phyloP scores from a whole-genome alignment of 1,140 invertebrate species.

The Neodiprion virginianus region DNA sequence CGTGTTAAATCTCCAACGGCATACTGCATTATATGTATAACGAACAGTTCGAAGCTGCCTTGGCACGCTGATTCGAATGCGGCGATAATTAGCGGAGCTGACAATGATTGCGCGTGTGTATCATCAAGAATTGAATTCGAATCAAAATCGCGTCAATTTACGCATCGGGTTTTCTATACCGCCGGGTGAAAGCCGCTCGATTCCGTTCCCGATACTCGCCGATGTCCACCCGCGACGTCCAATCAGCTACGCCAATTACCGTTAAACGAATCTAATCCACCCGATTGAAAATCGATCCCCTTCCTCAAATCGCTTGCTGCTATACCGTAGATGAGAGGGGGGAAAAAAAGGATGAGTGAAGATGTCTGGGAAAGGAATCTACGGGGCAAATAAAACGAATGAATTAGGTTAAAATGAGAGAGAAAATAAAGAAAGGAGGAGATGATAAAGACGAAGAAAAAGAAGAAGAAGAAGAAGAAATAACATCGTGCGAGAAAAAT shows the following conservation, averaged over 20 bases:
- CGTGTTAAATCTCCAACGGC: no score
- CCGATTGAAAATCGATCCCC: background rate
- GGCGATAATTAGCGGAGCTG: no score
- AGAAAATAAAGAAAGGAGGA: background rate
- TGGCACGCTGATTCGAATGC: no score
- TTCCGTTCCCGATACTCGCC: background rate
- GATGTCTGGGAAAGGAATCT: background rate
- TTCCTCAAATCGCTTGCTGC: background rate
- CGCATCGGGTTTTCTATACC: background rate
- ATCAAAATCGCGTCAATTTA: background rate
- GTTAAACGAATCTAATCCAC: background rate
- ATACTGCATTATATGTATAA: no score
- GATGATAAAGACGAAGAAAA: background rate
- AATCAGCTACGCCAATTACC: constrained; percentile 4
- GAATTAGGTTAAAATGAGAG: constrained; percentile 21
- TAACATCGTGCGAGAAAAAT: background rate
- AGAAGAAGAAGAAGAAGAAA: background rate
- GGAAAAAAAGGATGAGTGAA: background rate
- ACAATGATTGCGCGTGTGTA: background rate
- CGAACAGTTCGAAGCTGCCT: no score
- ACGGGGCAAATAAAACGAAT: no score
- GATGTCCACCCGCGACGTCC: background rate
- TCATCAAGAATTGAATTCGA: background rate
- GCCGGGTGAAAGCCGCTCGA: background rate
- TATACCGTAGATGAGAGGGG: no score